Conservation (phyloP, 2,113 vertebrate species). For the Peromyscus leucopus region DNA sequence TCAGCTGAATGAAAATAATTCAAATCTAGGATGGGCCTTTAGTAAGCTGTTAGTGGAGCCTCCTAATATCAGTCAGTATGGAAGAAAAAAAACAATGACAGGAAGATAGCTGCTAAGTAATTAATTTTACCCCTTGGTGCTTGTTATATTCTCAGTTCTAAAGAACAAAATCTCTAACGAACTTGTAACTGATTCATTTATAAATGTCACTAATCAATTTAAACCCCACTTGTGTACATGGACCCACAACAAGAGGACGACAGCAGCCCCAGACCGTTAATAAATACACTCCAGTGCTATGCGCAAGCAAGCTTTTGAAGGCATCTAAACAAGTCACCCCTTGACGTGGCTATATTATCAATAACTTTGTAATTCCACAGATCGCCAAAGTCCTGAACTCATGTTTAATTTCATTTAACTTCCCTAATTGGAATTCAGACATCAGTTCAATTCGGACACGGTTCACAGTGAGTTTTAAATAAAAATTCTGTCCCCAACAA, state of each 20-base stretch:
- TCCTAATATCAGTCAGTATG: neutral
- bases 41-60: neutral
- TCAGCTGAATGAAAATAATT: slow-evolving; percentile 33
- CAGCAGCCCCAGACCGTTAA: slow-evolving; percentile 54
- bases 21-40: slow-evolving; percentile 10
- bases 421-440: neutral
- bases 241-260: neutral
- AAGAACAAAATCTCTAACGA: slow-evolving; percentile 31
- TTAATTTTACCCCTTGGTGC: neutral
- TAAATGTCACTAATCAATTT: slow-evolving; percentile 24
- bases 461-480: neutral
- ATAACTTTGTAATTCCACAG: neutral
- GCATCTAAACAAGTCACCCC: slow-evolving; percentile 48
- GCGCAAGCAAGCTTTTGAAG: slow-evolving; percentile 72
- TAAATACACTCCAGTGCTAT: slow-evolving; percentile 70
- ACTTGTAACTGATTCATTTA: slow-evolving; percentile 3
- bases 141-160: slow-evolving; percentile 16
- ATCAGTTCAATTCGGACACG: neutral
- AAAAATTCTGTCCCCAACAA: neutral
- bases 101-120: neutral
- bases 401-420: slow-evolving; percentile 15
- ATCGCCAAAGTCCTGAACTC: neutral
- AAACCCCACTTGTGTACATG: neutral
- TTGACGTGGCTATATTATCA: slow-evolving; percentile 64
- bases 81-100: neutral